Conservation (phyloP, 2,113 vertebrate species). For the Verasper variegatus region DNA sequence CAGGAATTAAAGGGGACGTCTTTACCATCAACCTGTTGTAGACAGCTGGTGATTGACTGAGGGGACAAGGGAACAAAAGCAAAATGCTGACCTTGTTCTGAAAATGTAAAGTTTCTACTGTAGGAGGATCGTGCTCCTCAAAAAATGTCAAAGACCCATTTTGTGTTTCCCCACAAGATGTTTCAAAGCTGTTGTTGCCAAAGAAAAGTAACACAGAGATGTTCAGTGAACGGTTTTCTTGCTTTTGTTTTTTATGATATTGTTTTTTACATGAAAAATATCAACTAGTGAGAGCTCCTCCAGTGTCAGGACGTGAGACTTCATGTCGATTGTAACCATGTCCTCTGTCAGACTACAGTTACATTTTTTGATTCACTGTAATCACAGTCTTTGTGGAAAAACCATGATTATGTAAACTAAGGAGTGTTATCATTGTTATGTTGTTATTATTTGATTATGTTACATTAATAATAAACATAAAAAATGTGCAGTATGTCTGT, state of each 20-base stretch:
- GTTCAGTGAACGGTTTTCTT: conserved; percentile 53
- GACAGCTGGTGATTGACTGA: conserved; percentile 65
- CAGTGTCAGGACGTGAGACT: conserved; percentile 52
- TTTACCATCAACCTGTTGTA: conserved; percentile 79
- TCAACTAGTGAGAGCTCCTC: conserved; percentile 62
- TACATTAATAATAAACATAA: conserved; percentile 83
- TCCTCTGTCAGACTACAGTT: conserved; percentile 65
- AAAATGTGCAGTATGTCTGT: conserved; percentile 53
- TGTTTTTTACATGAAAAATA: conserved; percentile 66
- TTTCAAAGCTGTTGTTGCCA: conserved; percentile 73
- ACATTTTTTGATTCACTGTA: conserved; percentile 72
- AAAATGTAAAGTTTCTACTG: conserved; percentile 73
- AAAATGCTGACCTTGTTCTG: conserved; percentile 60
- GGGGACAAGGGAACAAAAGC: conserved; percentile 46
- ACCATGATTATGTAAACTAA: conserved; percentile 74
- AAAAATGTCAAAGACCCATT: conserved; percentile 56
- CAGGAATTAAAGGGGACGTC: conserved; percentile 82
- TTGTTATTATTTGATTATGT: conserved; percentile 79
- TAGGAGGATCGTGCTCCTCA: conserved; percentile 58
- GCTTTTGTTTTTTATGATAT: conserved; percentile 34
- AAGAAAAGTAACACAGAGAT: conserved; percentile 70
- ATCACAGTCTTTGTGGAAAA: conserved; percentile 77
- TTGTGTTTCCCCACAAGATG: conserved; percentile 58
- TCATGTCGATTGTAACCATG: conserved; percentile 60
- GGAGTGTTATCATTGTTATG: conserved; percentile 76